These are phyloP conservation scores for Eudyptes chrysolophus DNA, from an alignment of 2,113 vertebrate genomes.

Conservation along the genomic window DNA sequence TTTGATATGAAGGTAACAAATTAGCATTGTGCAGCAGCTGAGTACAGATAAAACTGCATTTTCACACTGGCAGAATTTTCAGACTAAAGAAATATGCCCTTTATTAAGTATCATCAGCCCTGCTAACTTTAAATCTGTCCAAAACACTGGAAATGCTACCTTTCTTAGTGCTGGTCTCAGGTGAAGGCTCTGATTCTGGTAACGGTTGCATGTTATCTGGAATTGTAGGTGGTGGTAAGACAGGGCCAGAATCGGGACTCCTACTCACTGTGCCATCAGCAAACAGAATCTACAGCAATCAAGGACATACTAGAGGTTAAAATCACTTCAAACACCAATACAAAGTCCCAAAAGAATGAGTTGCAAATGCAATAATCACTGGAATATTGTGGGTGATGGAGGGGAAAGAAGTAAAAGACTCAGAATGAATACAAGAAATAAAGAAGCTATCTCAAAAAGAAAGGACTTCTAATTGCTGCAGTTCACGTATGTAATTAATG, in stretches of 20 bases:
- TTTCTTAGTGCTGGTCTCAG: slow-evolving; percentile 61
- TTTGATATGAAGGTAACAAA: background rate
- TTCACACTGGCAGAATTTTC: background rate
- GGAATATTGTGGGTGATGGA: background rate
- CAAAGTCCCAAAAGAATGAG: background rate
- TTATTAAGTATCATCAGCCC: background rate
- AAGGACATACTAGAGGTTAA: background rate
- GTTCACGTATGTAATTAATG: background rate
- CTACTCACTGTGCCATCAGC: slow-evolving; percentile 85
- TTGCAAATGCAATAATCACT: background rate
- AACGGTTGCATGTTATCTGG: background rate
- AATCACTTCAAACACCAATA: background rate
- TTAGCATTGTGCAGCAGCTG: background rate
- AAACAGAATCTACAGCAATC: slow-evolving; percentile 84
- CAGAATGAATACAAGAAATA: background rate
- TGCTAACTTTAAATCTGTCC: background rate
- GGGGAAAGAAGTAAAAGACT: background rate
- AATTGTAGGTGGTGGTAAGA: slow-evolving; percentile 43
- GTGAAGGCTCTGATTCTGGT: background rate
- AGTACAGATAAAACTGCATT: background rate
- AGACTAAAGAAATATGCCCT: background rate
- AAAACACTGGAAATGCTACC: slow-evolving; percentile 57
- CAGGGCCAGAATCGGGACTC: slow-evolving; percentile 82
- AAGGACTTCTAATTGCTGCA: background rate
- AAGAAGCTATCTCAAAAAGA: background rate